Evolutionary conservation across 64 coral and sea anemone species (phyloP).

Genomic region (Dendronephthya gigantea): DNA sequence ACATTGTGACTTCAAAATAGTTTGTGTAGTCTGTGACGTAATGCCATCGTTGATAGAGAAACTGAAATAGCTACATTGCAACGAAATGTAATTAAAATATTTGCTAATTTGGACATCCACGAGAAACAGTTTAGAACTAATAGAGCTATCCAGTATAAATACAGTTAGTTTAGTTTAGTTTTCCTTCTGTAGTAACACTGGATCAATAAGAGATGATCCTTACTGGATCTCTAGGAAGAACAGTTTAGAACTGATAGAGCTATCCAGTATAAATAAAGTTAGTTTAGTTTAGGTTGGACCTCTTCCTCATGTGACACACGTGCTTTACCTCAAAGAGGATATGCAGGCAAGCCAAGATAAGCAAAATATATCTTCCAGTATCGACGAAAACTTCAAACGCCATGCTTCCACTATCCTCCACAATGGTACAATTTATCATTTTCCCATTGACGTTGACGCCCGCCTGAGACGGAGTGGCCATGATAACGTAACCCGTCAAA

Average conservation of each 20-base stretch:
- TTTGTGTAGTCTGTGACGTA: constrained; percentile 56
- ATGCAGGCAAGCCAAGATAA: constrained; percentile 47
- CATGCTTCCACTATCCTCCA: neutral
- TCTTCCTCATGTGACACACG: neutral
- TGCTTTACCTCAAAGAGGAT: constrained; percentile 57
- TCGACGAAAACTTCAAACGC: constrained; percentile 42
- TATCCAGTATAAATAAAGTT: too few relatives aligned
- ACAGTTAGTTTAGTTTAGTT: too few relatives aligned
- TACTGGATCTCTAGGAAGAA: too few relatives aligned
- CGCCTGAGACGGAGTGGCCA: constrained; percentile 17
- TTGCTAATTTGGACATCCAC: neutral
- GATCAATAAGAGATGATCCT: too few relatives aligned
- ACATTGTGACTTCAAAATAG: constrained; percentile 60
- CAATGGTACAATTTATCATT: neutral
- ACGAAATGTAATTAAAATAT: neutral
- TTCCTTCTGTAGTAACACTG: too few relatives aligned
- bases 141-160: too few relatives aligned
- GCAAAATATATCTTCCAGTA: constrained; percentile 49
- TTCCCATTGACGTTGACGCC: neutral
- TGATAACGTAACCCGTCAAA: constrained; percentile 68
- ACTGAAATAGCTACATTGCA: constrained; percentile 51
- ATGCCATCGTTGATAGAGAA: constrained; percentile 53
- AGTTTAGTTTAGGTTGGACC: neutral
- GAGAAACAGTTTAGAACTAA: too few relatives aligned
- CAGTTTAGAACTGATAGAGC: too few relatives aligned